phyloP scores from a whole-genome alignment of 2,113 vertebrate species.

The Crotalus horridus region DNA sequence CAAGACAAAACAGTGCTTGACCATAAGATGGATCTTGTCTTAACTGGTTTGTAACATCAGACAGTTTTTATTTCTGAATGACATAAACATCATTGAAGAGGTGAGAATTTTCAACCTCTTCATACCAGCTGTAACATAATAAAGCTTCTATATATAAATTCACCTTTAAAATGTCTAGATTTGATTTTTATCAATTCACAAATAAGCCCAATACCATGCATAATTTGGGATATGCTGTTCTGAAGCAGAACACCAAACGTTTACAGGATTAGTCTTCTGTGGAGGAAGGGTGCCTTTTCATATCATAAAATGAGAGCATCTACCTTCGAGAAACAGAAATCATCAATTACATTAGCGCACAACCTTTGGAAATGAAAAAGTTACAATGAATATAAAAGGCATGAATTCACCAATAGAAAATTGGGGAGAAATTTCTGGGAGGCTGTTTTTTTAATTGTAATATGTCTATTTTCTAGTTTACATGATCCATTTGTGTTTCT shows the following conservation, averaged over 20 bases:
- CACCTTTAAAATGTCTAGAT: not conserved
- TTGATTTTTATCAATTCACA: not conserved
- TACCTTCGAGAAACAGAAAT: not conserved
- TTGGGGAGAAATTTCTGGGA: not conserved
- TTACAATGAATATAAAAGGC: not conserved
- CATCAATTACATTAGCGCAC: not conserved
- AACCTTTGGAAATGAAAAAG: not conserved
- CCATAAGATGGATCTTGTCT: not conserved
- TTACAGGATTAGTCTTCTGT: not conserved
- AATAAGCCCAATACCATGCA: not conserved
- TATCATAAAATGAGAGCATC: not conserved
- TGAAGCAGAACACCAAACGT: not conserved
- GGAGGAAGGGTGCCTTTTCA: not conserved
- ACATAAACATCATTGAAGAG: not conserved
- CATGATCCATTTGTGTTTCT: not conserved
- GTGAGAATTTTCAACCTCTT: not conserved
- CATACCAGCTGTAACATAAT: not conserved
- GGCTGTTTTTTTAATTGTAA: not conserved
- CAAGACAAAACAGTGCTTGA: not conserved
- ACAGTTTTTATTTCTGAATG: not conserved
- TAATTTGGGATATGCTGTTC: not conserved
- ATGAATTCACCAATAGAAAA: not conserved
- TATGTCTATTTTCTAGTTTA: not conserved
- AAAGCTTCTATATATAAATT: not conserved
- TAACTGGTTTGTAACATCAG: not conserved